phyloP scores from a whole-genome alignment of 2,113 vertebrate species.

The Oreamnos americanus region DNA sequence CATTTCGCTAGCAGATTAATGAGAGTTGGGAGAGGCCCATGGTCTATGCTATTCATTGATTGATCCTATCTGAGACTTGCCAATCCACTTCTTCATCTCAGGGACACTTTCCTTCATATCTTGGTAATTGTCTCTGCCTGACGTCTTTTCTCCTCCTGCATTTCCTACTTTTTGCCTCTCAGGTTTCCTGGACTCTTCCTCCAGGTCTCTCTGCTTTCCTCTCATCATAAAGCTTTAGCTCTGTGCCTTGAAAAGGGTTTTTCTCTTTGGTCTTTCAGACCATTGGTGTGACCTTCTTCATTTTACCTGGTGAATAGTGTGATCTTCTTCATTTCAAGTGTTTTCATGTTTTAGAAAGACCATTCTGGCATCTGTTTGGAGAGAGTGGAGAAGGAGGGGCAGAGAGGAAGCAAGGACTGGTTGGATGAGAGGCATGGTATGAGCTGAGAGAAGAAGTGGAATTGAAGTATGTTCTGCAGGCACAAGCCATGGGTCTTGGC shows the following conservation, averaged over 20 bases:
- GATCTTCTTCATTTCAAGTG: not conserved
- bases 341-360: slow-evolving; percentile 22
- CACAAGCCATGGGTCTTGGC: not conserved
- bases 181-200: not conserved
- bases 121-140: not conserved
- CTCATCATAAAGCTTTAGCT: not conserved
- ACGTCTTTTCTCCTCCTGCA: not conserved
- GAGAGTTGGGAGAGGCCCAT: not conserved
- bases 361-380: not conserved
- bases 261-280: not conserved
- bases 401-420: not conserved
- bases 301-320: not conserved
- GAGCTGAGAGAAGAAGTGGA: not conserved
- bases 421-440: not conserved
- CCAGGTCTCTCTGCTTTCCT: not conserved
- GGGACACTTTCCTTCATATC: not conserved
- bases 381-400: not conserved
- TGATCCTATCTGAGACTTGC: not conserved
- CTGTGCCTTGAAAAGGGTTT: not conserved
- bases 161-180: not conserved
- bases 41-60: not conserved
- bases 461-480: not conserved
- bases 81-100: not conserved
- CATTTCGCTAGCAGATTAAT: not conserved
- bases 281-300: not conserved